Evolutionary conservation across 1,140 invertebrate species (phyloP).

Genomic region (Achatina immaculata): DNA sequence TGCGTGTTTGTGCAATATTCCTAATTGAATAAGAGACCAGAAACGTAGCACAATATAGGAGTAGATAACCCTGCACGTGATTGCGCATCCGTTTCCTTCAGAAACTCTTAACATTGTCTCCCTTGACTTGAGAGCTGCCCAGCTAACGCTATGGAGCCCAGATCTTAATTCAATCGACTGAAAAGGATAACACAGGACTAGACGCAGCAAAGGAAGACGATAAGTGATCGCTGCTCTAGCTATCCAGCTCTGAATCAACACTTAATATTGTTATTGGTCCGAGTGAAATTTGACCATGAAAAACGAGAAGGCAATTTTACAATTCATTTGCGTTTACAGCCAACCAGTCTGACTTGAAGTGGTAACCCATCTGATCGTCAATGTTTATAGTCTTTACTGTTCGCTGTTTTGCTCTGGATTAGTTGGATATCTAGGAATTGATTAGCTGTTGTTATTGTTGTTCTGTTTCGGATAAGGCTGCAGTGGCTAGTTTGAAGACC

Average conservation of each 20-base stretch:
- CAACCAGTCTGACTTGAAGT: background rate
- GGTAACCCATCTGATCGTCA: background rate
- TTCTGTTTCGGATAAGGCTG: background rate
- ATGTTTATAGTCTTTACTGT: background rate
- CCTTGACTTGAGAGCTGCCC: background rate
- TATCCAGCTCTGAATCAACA: conserved; percentile 4
- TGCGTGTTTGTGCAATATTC: conserved; percentile 7
- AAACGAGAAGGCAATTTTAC: conserved; percentile 10
- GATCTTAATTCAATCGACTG: conserved; percentile 10
- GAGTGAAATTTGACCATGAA: conserved; percentile 1
- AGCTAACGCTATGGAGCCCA: background rate
- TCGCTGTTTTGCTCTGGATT: background rate
- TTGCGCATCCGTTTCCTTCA: conserved; percentile 21
- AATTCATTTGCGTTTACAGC: background rate
- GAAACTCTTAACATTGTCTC: conserved; percentile 13
- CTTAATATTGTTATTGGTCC: conserved; percentile 8
- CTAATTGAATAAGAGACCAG: background rate
- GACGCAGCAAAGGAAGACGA: background rate
- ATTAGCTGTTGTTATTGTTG: background rate
- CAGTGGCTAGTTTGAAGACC: background rate
- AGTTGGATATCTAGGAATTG: background rate
- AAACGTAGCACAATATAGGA: background rate
- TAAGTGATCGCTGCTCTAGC: background rate
- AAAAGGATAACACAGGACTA: background rate
- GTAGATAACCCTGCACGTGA: conserved; percentile 26